A percentile compares a stretch with the other conserved stretches of the same genome.
phyloP scores from a whole-genome alignment of 2,797 vertebrate genomes.

The Coilia nasus region DNA sequence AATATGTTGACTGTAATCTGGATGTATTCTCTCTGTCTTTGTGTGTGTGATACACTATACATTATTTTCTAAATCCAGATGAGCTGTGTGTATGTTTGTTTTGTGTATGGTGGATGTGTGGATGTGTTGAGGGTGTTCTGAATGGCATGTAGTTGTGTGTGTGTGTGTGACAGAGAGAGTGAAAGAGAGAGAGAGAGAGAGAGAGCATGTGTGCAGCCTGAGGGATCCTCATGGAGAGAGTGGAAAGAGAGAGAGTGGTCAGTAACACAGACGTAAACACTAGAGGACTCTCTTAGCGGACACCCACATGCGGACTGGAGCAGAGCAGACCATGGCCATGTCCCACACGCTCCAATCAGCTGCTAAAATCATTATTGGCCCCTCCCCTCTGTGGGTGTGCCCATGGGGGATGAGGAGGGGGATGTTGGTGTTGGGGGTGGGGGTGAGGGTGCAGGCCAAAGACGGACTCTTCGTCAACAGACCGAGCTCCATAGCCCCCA shows the following conservation, averaged over 20 bases:
- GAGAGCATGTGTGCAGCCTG: neutral
- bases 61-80: neutral
- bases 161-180: neutral
- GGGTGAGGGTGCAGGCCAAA: neutral
- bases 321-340: too few relatives aligned
- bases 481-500: neutral
- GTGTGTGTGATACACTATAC: neutral
- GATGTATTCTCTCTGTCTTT: neutral
- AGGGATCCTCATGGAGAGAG: neutral
- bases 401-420: neutral
- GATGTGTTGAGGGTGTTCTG: neutral
- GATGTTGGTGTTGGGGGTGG: neutral
- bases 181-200: too few relatives aligned
- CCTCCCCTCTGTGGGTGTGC: neutral
- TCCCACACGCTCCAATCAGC: slow-evolving; percentile 17
- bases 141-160: neutral
- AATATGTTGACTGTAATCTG: neutral
- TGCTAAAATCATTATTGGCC: slow-evolving; percentile 3
- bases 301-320: neutral
- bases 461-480: slow-evolving; percentile 15
- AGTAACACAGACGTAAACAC: neutral
- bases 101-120: too few relatives aligned
- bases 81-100: too few relatives aligned
- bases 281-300: neutral
- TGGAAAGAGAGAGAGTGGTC: neutral